A percentile compares a stretch with the other conserved stretches of the same genome.
These are phyloP conservation scores for Syndactyla subalaris DNA, from an alignment of 2,797 vertebrate genomes.

Conservation along the genomic window DNA sequence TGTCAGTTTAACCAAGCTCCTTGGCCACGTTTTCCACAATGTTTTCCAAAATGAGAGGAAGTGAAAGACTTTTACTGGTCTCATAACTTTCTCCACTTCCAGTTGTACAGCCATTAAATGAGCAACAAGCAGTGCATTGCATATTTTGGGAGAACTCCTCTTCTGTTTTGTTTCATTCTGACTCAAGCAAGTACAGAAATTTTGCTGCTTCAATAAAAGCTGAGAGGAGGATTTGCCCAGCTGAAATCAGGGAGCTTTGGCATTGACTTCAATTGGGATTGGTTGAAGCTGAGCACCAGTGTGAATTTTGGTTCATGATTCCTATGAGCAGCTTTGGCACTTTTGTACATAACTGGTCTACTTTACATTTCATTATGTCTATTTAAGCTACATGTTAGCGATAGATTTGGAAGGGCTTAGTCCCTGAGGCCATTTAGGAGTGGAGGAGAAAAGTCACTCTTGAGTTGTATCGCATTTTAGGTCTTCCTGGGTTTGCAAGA, in stretches of 20 bases:
- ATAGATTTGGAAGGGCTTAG: not conserved
- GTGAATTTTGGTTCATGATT: not conserved
- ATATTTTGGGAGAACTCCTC: not conserved
- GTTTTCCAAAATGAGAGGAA: not conserved
- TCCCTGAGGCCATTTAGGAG: not conserved
- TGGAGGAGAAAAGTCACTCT: not conserved
- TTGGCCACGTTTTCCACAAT: not conserved
- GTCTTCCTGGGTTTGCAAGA: not conserved
- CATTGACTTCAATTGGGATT: rapidly evolving
- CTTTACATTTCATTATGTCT: not conserved
- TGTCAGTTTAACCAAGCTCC: not conserved
- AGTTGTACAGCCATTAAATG: not conserved
- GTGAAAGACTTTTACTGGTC: not conserved
- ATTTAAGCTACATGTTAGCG: not conserved
- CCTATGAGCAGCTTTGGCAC: not conserved
- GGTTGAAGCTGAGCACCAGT: not conserved
- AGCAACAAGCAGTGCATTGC: rapidly evolving
- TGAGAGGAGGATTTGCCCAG: not conserved
- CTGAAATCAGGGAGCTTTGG: not conserved
- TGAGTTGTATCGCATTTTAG: not conserved
- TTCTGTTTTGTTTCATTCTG: not conserved
- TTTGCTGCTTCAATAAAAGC: not conserved
- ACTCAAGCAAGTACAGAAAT: not conserved
- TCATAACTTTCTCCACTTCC: not conserved
- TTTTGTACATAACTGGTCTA: not conserved